Conservation (phyloP, 2,113 vertebrate genomes). For the Dromiciops gliroides region DNA sequence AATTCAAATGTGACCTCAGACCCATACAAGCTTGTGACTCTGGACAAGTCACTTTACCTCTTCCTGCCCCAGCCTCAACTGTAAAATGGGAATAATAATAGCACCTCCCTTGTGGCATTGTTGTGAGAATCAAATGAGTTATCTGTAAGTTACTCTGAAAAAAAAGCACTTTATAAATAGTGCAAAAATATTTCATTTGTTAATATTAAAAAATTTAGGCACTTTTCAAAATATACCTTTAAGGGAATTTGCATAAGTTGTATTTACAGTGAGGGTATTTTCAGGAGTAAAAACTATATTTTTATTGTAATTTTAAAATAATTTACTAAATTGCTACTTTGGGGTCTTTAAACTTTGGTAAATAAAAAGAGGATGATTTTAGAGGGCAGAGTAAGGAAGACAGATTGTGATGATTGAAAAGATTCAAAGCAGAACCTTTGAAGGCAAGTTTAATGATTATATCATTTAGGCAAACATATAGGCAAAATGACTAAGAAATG, state of each 20-base stretch:
- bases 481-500: neutral
- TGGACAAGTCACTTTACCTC: neutral
- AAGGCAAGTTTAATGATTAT: neutral
- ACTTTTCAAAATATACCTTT: neutral
- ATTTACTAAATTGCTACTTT: neutral
- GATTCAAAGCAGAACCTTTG: neutral
- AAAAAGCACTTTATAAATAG: neutral
- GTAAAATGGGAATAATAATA: neutral
- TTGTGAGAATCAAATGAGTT: neutral
- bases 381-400: neutral
- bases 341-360: neutral
- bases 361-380: neutral
- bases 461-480: conserved; percentile 3
- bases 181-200: too few relatives aligned
- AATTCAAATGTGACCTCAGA: neutral
- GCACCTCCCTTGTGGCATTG: neutral
- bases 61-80: neutral
- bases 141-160: neutral
- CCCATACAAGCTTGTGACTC: neutral
- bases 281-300: neutral
- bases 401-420: neutral
- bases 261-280: neutral
- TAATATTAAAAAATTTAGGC: neutral
- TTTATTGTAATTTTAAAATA: neutral
- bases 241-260: neutral